Base-by-base conservation (phyloP, 2,113 vertebrate genomes). In the Hyperopisus bebe region DNA sequence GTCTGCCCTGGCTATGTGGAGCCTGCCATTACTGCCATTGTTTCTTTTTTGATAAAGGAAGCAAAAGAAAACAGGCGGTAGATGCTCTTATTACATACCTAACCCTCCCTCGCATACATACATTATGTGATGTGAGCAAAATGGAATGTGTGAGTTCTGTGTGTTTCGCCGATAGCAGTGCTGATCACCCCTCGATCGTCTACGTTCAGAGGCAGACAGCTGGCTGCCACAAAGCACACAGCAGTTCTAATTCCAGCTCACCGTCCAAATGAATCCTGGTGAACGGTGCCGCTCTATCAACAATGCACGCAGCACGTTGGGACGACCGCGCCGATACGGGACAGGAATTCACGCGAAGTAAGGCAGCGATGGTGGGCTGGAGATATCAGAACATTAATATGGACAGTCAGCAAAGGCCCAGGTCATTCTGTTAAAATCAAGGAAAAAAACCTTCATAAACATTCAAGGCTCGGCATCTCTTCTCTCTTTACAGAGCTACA, bases 61-160 rank as follows among this genome's bases (percentile, higher is more conserved):
- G 74, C 55, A 90, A 85, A 84, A 82, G 55, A 42, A 39, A 87
- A 50, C n/a, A 48, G 84, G 46, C 11, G 31, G 50, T 62, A 44
- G n/a, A 88, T 1, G 17, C 15, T 2, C 10, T 89, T 85, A 70
- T 24, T 42, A 87, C 62, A 35, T 47, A 8, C 19, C 55, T 58
- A 6, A 19, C 74, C 51, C 77, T 19, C 66, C 13, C 66, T 17
- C 84, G 24, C 88, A 80, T n/a, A 46, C 90, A 51, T 53, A 87
- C 89, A 77, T 89, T 74, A 70, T 15, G 21, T 91, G 87, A 89
- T 53, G 66, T 88, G 31, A 93, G 90, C 62, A 87, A 66, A 62
- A 86, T 42, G 89, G 77, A 91, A 92, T 90, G 82, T 90, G 85
- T 90, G 89, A 92, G 90, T 89, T 74, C 47, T 88, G n/a, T 90